A percentile compares a stretch with the other conserved stretches of the same genome.
phyloP scores from a whole-genome alignment of 2,113 vertebrate genomes.

The Echinops telfairi region DNA sequence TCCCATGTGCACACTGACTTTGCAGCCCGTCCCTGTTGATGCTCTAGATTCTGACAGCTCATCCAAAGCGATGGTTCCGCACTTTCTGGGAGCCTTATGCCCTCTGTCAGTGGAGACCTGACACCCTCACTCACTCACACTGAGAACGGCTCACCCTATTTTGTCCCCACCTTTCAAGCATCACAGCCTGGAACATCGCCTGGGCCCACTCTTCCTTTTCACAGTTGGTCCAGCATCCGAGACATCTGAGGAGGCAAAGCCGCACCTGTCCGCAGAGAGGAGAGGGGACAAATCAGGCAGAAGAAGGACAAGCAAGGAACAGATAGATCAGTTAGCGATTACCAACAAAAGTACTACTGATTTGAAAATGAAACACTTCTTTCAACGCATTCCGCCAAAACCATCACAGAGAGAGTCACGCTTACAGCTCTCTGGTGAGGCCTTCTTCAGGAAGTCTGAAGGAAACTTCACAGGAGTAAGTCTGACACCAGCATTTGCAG shows the following conservation, averaged over 20 bases:
- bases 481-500: not conserved
- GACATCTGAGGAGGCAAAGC: not conserved
- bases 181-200: not conserved
- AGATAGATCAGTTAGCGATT: not conserved
- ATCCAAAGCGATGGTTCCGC: too few relatives aligned
- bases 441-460: not conserved
- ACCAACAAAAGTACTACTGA: not conserved
- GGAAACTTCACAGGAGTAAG: not conserved
- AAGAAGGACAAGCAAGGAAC: not conserved
- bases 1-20: too few relatives aligned
- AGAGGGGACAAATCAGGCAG: not conserved
- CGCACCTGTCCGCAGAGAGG: accelerated
- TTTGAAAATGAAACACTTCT: not conserved
- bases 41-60: too few relatives aligned
- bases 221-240: not conserved
- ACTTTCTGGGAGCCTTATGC: too few relatives aligned
- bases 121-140: conserved; percentile 2
- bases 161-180: conserved; percentile 18
- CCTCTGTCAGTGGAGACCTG: not conserved
- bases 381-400: not conserved
- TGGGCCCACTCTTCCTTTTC: not conserved
- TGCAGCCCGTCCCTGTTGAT: too few relatives aligned
- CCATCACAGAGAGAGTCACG: not conserved
- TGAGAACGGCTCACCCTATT: not conserved
- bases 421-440: not conserved